These are phyloP conservation scores for Chlorops oryzae DNA, from an alignment of 1,140 invertebrate genomes.

Conservation along the genomic window DNA sequence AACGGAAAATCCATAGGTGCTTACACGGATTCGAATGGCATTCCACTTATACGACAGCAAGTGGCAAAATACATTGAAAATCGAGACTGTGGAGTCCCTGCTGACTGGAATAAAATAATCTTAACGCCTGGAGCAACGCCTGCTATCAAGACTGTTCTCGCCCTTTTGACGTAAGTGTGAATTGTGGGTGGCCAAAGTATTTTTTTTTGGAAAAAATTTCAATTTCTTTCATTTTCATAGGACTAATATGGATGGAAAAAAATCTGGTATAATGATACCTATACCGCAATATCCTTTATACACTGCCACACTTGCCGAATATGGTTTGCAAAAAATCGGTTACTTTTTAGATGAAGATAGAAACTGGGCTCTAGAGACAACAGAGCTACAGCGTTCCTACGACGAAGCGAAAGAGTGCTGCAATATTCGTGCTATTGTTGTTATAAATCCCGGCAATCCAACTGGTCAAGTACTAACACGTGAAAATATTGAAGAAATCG, in stretches of 20 bases:
- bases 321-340: constrained; percentile 74
- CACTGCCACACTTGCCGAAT: constrained; percentile 89
- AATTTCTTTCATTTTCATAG: constrained; percentile 40
- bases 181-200: no score
- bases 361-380: constrained; percentile 77
- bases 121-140: constrained; percentile 87
- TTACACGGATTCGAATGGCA: constrained; percentile 89
- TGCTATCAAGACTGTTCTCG: constrained; percentile 76
- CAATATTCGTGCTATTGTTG: constrained; percentile 79
- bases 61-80: constrained; percentile 82
- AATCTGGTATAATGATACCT: constrained; percentile 82
- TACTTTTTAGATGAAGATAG: constrained; percentile 91
- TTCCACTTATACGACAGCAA: constrained; percentile 85
- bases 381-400: constrained; percentile 76
- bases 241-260: constrained; percentile 54
- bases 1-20: constrained; percentile 79
- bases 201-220: background rate
- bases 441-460: constrained; percentile 99
- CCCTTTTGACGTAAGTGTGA: constrained; percentile 57
- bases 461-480: constrained; percentile 85
- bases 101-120: constrained; percentile 74
- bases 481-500: constrained; percentile 86
- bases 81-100: constrained; percentile 74
- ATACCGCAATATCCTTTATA: constrained; percentile 99
- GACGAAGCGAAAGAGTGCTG: constrained; percentile 61